Conservation (phyloP, 2,113 vertebrate species). For the Tetrao urogallus region DNA sequence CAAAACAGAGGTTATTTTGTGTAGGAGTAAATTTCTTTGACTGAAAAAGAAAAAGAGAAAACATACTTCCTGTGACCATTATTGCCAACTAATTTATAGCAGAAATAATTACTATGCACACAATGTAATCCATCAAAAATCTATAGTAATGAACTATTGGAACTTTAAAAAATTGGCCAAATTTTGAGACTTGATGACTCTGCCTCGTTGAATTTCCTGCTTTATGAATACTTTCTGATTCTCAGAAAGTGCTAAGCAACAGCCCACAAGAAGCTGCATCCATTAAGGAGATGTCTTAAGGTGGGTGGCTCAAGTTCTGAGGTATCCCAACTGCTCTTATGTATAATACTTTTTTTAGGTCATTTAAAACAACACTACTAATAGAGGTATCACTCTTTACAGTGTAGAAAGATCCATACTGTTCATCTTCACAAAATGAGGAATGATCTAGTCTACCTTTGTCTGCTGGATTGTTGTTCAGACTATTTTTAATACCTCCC, state of each 20-base stretch:
- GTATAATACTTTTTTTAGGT: background rate
- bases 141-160: background rate
- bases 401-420: background rate
- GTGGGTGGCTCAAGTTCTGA: background rate
- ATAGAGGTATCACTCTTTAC: background rate
- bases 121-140: background rate
- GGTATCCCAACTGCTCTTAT: background rate
- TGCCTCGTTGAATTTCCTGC: background rate
- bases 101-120: background rate
- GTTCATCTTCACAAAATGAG: background rate
- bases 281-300: background rate
- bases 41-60: background rate
- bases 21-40: background rate
- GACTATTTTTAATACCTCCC: background rate
- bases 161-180: background rate
- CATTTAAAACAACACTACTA: background rate
- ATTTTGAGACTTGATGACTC: background rate
- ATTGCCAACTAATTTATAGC: background rate
- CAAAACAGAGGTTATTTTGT: background rate
- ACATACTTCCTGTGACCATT: background rate
- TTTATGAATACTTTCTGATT: background rate
- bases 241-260: background rate
- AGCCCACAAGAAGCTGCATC: background rate
- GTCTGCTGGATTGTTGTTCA: background rate
- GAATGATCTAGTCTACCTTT: background rate